Conservation (phyloP, 2,888 invertebrate species). For the Aspidiotus destructor region DNA sequence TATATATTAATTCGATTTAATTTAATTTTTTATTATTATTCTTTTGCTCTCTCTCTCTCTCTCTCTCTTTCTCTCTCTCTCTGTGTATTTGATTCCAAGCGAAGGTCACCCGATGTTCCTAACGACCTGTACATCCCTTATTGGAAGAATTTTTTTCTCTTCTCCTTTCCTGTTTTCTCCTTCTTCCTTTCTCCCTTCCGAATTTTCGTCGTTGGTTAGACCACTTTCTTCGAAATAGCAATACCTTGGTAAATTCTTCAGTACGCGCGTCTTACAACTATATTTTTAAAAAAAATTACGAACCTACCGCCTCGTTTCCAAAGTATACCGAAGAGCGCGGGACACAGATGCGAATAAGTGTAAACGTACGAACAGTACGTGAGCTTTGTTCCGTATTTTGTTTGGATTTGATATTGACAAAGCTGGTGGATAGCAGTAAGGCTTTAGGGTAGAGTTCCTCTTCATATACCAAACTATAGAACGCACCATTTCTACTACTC, state of each 20-base stretch:
- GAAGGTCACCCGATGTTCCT: constrained; percentile 31
- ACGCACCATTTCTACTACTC: too few species aligned
- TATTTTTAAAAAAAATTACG: constrained; percentile 29
- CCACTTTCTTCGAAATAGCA: constrained; percentile 2
- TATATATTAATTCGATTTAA: too few species aligned
- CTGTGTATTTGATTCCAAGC: constrained; percentile 24
- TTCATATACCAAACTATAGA: too few species aligned
- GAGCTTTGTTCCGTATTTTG: constrained; percentile 15
- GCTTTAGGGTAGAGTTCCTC: too few species aligned
- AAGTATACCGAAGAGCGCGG: constrained; percentile 11
- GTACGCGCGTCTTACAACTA: background rate
- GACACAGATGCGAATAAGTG: constrained; percentile 32
- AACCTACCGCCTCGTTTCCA: constrained; percentile 24
- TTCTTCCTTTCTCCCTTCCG: constrained; percentile 10
- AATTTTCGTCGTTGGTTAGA: constrained; percentile 11
- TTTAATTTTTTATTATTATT: background rate
- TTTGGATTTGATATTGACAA: too few species aligned
- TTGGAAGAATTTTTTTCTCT: constrained; percentile 17
- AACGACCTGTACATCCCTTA: constrained; percentile 31
- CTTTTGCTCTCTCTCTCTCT: constrained; percentile 1
- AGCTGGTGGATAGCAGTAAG: too few species aligned
- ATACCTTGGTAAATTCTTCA: background rate
- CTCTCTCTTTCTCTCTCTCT: background rate
- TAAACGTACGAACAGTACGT: constrained; percentile 28
- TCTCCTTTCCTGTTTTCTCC: constrained; percentile 6